Percentiles rank a stretch among this genome's conserved stretches.
These are phyloP conservation scores for Lasioglossum figueresi DNA, from an alignment of 2,888 invertebrate genomes.

Conservation along the genomic window DNA sequence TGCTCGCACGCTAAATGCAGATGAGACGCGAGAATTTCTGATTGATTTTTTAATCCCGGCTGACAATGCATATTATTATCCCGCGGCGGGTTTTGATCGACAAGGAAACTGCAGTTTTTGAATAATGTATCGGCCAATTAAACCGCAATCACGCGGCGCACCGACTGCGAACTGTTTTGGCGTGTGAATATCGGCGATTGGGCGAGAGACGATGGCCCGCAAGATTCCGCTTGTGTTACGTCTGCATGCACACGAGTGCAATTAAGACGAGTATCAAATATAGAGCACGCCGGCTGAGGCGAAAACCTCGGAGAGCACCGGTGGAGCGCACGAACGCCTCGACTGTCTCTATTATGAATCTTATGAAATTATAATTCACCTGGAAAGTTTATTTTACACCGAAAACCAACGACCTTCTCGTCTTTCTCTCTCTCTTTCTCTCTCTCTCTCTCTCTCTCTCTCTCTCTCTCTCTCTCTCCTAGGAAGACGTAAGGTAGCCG, in stretches of 20 bases:
- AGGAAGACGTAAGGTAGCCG: neutral
- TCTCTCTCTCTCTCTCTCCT: neutral
- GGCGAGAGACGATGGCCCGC: slow-evolving; percentile 10
- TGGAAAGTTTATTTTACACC: slow-evolving; percentile 28
- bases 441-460: neutral
- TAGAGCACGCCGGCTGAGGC: slow-evolving; percentile 1
- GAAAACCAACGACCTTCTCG: neutral
- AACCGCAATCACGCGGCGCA: slow-evolving; percentile 62
- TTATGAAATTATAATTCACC: slow-evolving; percentile 47
- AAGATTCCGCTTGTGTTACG: slow-evolving; percentile 12
- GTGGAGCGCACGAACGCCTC: slow-evolving; percentile 6
- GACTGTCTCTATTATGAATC: slow-evolving; percentile 36
- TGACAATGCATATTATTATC: slow-evolving; percentile 61
- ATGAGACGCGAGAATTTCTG: slow-evolving; percentile 25
- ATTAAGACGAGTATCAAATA: slow-evolving; percentile 15
- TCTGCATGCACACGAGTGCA: slow-evolving; percentile 1
- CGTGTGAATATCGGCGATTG: slow-evolving; percentile 28
- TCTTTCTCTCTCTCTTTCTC: no score
- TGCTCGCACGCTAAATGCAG: slow-evolving; percentile 47
- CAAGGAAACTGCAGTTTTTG: slow-evolving; percentile 64
- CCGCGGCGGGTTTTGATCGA: slow-evolving; percentile 54
- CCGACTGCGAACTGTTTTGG: slow-evolving; percentile 46
- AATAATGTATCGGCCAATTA: slow-evolving; percentile 68
- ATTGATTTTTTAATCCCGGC: slow-evolving; percentile 50
- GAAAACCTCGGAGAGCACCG: slow-evolving; percentile 36